These are phyloP conservation scores for Xyrauchen texanus DNA, from an alignment of 2,113 vertebrate genomes.

Conservation along the genomic window DNA sequence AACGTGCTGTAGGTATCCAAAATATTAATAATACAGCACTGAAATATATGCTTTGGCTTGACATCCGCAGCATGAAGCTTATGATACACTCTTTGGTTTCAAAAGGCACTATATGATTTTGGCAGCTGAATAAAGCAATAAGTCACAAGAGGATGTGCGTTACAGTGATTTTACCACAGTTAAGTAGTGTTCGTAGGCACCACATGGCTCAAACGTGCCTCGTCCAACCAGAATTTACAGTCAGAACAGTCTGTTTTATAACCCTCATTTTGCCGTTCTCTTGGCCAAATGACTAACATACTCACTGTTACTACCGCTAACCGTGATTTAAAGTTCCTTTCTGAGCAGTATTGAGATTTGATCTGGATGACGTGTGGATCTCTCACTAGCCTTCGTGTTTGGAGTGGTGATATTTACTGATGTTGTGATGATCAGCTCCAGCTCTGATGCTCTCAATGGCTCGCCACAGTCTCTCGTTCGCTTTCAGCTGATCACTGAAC, in stretches of 20 bases:
- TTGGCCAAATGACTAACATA: too few relatives aligned
- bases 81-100: background rate
- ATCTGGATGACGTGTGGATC: background rate
- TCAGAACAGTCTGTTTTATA: too few relatives aligned
- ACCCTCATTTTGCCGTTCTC: too few relatives aligned
- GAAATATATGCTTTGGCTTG: background rate
- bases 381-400: conserved; percentile 45
- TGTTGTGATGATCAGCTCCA: conserved; percentile 49
- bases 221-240: too few relatives aligned
- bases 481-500: conserved; percentile 72
- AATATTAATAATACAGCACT: background rate
- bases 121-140: background rate
- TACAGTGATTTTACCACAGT: too few relatives aligned
- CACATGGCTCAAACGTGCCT: too few relatives aligned
- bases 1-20: background rate
- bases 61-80: background rate
- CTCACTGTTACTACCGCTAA: too few relatives aligned
- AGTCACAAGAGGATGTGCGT: too few relatives aligned
- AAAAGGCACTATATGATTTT: background rate
- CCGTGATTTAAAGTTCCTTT: too few relatives aligned
- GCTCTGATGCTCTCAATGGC: conserved; percentile 61
- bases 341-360: too few relatives aligned
- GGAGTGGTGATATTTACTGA: conserved; percentile 54
- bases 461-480: conserved; percentile 74
- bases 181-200: too few relatives aligned